These are phyloP conservation scores for Dryobota labecula DNA, from an alignment of 2,888 invertebrate genomes.

Conservation along the genomic window DNA sequence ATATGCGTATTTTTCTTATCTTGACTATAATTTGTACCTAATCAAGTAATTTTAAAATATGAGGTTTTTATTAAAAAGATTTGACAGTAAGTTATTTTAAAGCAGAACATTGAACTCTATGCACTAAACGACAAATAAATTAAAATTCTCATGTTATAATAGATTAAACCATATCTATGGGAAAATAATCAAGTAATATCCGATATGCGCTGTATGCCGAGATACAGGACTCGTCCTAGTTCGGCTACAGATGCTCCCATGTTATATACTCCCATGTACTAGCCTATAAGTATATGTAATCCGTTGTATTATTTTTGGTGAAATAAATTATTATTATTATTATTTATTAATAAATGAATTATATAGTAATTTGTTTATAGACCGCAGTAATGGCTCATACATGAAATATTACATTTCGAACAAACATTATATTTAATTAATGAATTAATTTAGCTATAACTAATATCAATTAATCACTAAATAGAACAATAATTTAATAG, in stretches of 20 bases:
- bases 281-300: no score
- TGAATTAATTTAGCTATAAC: slow-evolving; percentile 1
- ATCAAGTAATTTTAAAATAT: no score
- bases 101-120: background rate
- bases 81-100: background rate
- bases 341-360: slow-evolving; percentile 11
- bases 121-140: background rate
- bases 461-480: slow-evolving; percentile 1
- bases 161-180: slow-evolving; percentile 13
- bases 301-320: no score
- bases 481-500: slow-evolving; percentile 1
- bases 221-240: no score
- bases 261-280: no score
- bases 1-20: background rate
- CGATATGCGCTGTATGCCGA: no score
- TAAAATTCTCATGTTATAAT: background rate
- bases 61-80: background rate
- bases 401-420: slow-evolving; percentile 16
- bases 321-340: no score
- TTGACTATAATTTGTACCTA: background rate
- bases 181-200: no score
- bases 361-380: slow-evolving; percentile 21
- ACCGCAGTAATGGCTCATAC: background rate
- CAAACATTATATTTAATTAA: slow-evolving; percentile 9
- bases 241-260: no score